A percentile compares a stretch with the other conserved stretches of the same genome.
These are phyloP conservation scores for Microcaecilia unicolor DNA, from an alignment of 2,797 vertebrate genomes.

Conservation along the genomic window DNA sequence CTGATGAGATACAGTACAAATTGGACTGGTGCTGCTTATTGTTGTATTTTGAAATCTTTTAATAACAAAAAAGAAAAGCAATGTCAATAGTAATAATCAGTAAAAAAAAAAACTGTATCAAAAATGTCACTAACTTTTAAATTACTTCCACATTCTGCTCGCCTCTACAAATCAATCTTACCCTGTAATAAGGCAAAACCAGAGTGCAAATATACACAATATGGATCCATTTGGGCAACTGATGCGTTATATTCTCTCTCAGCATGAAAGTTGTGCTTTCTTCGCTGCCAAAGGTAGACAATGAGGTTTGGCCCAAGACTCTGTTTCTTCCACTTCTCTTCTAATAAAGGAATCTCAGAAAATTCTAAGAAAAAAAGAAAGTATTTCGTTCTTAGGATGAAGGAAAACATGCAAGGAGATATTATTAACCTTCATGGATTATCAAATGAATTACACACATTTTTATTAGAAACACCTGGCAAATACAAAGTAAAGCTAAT, in stretches of 20 bases:
- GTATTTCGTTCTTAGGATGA: neutral
- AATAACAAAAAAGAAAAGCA: too few relatives aligned
- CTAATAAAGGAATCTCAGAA: slow-evolving; percentile 52
- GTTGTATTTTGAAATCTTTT: too few relatives aligned
- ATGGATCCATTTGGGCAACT: slow-evolving; percentile 65
- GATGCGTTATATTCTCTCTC: slow-evolving; percentile 83
- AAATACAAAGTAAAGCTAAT: too few relatives aligned
- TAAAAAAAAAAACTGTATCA: too few relatives aligned
- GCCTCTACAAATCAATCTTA: slow-evolving; percentile 40
- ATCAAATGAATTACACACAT: neutral
- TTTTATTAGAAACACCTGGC: too few relatives aligned
- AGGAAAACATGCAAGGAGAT: too few relatives aligned
- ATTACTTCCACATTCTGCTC: too few relatives aligned
- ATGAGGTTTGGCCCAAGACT: slow-evolving; percentile 87
- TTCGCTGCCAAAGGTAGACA: slow-evolving; percentile 82
- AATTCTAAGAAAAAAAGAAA: slow-evolving; percentile 56
- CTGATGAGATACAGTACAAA: too few relatives aligned
- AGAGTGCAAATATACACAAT: slow-evolving; percentile 89
- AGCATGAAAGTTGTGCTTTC: slow-evolving; percentile 62
- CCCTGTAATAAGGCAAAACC: slow-evolving; percentile 88
- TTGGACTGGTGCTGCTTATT: too few relatives aligned
- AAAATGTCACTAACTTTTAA: too few relatives aligned
- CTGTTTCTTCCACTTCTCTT: slow-evolving; percentile 68
- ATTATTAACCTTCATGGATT: neutral
- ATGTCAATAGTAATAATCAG: too few relatives aligned